A percentile compares a stretch with the other conserved stretches of the same genome.
phyloP scores from a whole-genome alignment of 1,140 invertebrate genomes.

The Drosophila eugracilis region DNA sequence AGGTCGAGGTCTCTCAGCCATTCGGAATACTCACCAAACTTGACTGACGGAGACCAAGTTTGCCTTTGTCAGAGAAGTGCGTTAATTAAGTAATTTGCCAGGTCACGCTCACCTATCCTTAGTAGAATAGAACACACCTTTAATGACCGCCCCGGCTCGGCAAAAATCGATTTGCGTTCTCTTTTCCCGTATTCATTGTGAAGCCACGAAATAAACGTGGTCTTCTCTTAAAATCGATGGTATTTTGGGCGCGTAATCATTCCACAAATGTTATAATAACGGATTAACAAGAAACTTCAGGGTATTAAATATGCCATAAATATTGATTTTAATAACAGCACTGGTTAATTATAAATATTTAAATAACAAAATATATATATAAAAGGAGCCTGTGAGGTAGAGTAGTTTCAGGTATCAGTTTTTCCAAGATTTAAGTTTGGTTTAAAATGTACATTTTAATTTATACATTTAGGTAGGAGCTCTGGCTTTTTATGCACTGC shows the following conservation, averaged over 20 bases:
- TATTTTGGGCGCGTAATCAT: slow-evolving; percentile 32
- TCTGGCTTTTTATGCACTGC: not conserved
- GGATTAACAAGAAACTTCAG: not conserved
- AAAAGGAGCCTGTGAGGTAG: no score
- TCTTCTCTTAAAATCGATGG: slow-evolving; percentile 50
- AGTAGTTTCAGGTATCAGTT: not conserved
- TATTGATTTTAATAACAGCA: no score
- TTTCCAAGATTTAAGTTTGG: not conserved
- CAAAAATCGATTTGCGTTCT: slow-evolving; percentile 58
- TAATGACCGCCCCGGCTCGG: slow-evolving; percentile 13
- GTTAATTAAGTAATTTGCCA: slow-evolving; percentile 73
- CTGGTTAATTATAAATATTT: no score
- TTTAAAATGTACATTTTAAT: not conserved
- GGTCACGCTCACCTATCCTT: slow-evolving; percentile 58
- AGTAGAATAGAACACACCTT: slow-evolving; percentile 42
- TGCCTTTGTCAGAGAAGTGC: slow-evolving; percentile 53
- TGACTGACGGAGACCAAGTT: slow-evolving; percentile 20
- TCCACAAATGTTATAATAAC: slow-evolving; percentile 35
- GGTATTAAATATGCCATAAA: not conserved
- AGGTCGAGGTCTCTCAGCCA: slow-evolving; percentile 42
- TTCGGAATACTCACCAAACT: slow-evolving; percentile 22
- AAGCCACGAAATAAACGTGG: slow-evolving; percentile 12
- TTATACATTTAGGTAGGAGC: not conserved
- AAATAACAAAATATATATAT: no score
- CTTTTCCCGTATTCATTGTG: slow-evolving; percentile 21